A percentile compares a stretch with the other conserved stretches of the same genome.
Conservation (phyloP, 1,140 invertebrate genomes). For the Aphidius gifuensis region DNA sequence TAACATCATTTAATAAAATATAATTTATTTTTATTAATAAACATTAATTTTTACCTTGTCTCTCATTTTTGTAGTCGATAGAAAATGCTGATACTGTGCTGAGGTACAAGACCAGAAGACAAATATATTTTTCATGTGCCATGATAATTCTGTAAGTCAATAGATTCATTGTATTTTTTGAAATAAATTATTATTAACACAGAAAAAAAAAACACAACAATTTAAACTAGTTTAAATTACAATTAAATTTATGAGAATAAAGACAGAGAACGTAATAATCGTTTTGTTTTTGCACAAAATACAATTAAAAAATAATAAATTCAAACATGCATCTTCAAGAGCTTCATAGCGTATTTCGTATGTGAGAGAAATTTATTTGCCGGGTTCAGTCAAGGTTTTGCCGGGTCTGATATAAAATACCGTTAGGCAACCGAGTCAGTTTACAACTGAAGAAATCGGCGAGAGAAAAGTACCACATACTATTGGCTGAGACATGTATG, state of each 20-base stretch:
- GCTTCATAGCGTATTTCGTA: constrained; percentile 14
- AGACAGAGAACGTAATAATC: no score
- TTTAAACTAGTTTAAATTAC: not conserved
- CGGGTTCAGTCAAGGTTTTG: not conserved
- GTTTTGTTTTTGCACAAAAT: not conserved
- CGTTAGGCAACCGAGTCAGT: constrained; percentile 19
- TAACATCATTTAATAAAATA: not conserved
- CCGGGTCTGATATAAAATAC: constrained; percentile 33
- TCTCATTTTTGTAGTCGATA: constrained; percentile 30
- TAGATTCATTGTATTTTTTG: no score
- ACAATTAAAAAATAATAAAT: not conserved
- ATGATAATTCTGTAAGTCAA: constrained; percentile 28
- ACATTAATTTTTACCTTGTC: constrained; percentile 31
- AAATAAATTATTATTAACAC: constrained; percentile 9
- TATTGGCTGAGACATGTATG: no score
- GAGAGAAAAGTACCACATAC: no score
- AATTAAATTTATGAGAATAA: constrained; percentile 2
- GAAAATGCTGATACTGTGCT: constrained; percentile 41
- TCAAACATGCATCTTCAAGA: not conserved
- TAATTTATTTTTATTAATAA: not conserved
- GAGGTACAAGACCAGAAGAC: constrained; percentile 42
- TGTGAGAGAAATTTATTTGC: constrained; percentile 22
- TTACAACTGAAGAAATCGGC: no score
- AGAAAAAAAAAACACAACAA: constrained; percentile 28
- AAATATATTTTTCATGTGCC: constrained; percentile 40